These are phyloP conservation scores for Silurus aristotelis DNA, from an alignment of 2,797 vertebrate genomes.

Conservation along the genomic window DNA sequence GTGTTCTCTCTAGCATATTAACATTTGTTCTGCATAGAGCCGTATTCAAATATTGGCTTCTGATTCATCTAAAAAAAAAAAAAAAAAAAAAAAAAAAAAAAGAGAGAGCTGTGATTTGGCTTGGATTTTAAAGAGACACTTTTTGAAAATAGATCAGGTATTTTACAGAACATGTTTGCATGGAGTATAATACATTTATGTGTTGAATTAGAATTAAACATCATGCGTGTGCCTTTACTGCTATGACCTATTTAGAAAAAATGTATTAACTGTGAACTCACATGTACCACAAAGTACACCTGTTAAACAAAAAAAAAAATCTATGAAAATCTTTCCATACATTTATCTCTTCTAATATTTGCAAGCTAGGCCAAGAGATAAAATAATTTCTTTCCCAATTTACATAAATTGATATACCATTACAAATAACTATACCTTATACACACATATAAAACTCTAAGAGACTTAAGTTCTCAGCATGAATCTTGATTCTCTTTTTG, in stretches of 20 bases:
- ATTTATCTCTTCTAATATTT: slow-evolving; percentile 53
- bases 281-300: neutral
- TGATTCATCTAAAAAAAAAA: neutral
- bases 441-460: slow-evolving; percentile 59
- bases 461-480: neutral
- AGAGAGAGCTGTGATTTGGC: neutral
- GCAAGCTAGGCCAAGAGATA: slow-evolving; percentile 56
- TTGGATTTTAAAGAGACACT: neutral
- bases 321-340: slow-evolving; percentile 62
- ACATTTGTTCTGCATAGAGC: too few relatives aligned
- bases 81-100: neutral
- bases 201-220: neutral
- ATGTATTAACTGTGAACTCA: neutral
- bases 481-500: slow-evolving; percentile 21
- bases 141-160: neutral
- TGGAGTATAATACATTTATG: neutral
- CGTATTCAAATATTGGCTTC: neutral
- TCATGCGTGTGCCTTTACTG: neutral
- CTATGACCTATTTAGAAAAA: neutral
- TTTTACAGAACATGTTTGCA: neutral
- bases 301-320: slow-evolving; percentile 58
- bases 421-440: slow-evolving; percentile 57
- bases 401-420: slow-evolving; percentile 34
- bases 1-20: neutral
- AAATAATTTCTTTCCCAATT: slow-evolving; percentile 51